Percentiles rank a stretch among this genome's conserved stretches.
These are phyloP conservation scores for Stegodyphus mimosarum DNA, from an alignment of 1,140 invertebrate species.

Conservation along the genomic window DNA sequence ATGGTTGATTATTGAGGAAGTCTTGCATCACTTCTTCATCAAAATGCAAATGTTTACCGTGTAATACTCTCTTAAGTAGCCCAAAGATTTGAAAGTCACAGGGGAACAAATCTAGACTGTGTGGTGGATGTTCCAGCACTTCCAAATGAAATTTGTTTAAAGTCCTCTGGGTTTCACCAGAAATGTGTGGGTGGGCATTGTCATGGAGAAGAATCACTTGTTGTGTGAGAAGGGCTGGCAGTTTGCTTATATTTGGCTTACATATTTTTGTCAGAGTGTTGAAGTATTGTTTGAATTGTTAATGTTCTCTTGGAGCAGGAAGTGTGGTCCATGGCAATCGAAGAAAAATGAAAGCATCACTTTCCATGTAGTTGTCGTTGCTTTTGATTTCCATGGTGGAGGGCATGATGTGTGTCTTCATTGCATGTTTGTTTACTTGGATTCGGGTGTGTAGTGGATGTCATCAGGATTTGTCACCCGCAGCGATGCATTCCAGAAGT, in stretches of 20 bases:
- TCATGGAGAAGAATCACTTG: not conserved
- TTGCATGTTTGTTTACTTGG: too few species aligned
- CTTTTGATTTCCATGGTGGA: not conserved
- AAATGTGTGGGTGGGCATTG: not conserved
- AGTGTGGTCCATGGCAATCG: not conserved
- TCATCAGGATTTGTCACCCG: too few species aligned
- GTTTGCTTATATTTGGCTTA: not conserved
- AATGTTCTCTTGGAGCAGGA: not conserved
- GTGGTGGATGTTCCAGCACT: too few species aligned
- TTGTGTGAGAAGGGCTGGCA: not conserved
- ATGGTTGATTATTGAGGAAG: not conserved
- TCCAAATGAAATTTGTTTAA: too few species aligned
- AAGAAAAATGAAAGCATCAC: too few species aligned
- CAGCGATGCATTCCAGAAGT: too few species aligned
- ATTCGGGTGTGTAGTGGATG: too few species aligned
- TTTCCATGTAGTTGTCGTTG: not conserved
- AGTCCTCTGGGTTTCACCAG: not conserved
- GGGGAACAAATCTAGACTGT: too few species aligned
- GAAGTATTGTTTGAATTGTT: not conserved
- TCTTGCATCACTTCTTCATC: not conserved
- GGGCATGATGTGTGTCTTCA: too few species aligned
- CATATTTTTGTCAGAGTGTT: not conserved
- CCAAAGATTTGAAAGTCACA: slow-evolving; percentile 1
- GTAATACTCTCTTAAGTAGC: not conserved
- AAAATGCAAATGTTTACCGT: not conserved